Percentiles rank a stretch among this genome's conserved stretches.
Conservation (phyloP, 2,113 vertebrate species). For the Callorhinus ursinus region DNA sequence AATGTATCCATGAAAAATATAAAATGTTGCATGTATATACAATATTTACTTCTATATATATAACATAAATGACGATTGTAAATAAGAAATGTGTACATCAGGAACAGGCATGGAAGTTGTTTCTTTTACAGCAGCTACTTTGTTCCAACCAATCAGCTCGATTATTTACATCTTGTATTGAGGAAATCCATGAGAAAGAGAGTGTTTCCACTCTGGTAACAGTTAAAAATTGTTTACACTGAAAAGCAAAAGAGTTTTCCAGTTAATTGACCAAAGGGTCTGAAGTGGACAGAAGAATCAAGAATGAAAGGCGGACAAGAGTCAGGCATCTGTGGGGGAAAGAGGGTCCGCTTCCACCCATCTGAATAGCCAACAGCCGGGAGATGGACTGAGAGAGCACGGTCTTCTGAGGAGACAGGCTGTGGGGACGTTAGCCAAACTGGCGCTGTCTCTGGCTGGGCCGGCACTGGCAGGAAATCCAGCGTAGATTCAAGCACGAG, state of each 20-base stretch:
- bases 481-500: not conserved
- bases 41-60: constrained; percentile 79
- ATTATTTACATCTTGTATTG: not conserved
- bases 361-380: not conserved
- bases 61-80: constrained; percentile 81
- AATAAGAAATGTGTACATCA: constrained; percentile 87
- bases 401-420: not conserved
- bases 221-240: constrained; percentile 48
- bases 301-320: not conserved
- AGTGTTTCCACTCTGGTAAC: not conserved
- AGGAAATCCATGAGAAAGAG: not conserved
- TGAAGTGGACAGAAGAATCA: not conserved
- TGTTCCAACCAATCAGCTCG: not conserved
- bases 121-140: not conserved
- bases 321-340: not conserved
- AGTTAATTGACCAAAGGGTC: not conserved
- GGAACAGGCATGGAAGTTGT: not conserved
- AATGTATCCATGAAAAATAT: constrained; percentile 84
- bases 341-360: accelerated
- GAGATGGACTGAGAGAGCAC: not conserved
- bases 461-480: not conserved
- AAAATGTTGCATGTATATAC: constrained; percentile 83
- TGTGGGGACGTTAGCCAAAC: no score
- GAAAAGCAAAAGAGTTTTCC: constrained; percentile 27
- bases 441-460: not conserved